These are phyloP conservation scores for Nyctibius bracteatus DNA, from an alignment of 2,113 vertebrate genomes.

Conservation along the genomic window DNA sequence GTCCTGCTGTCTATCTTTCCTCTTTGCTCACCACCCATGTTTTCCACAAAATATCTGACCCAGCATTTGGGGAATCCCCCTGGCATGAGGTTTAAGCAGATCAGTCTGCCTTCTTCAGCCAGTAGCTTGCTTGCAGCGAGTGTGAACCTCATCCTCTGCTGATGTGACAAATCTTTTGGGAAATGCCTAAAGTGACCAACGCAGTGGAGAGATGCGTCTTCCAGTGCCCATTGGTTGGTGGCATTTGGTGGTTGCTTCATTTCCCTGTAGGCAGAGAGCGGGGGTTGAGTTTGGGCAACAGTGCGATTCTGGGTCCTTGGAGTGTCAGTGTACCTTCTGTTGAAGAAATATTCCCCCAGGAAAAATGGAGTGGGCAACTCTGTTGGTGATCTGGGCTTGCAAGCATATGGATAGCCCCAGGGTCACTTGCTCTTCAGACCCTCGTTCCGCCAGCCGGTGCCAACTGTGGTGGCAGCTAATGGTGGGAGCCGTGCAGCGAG, in stretches of 20 bases:
- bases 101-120: background rate
- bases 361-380: background rate
- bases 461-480: fast-evolving
- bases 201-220: background rate
- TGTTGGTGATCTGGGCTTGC: background rate
- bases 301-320: background rate
- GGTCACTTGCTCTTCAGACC: background rate
- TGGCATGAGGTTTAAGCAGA: background rate
- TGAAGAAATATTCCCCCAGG: background rate
- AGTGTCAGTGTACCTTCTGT: background rate
- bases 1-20: background rate
- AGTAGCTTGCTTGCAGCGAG: background rate
- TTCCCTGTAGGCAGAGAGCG: background rate
- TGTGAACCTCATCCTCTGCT: background rate
- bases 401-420: background rate
- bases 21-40: background rate
- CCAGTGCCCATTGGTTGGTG: background rate
- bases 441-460: background rate
- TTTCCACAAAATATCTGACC: background rate
- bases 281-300: background rate
- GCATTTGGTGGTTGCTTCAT: background rate
- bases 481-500: fast-evolving
- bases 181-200: background rate
- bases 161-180: background rate
- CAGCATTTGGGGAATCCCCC: background rate